A percentile compares a stretch with the other conserved stretches of the same genome.
phyloP scores from a whole-genome alignment of 2,113 vertebrate genomes.

The Grantiella picta region DNA sequence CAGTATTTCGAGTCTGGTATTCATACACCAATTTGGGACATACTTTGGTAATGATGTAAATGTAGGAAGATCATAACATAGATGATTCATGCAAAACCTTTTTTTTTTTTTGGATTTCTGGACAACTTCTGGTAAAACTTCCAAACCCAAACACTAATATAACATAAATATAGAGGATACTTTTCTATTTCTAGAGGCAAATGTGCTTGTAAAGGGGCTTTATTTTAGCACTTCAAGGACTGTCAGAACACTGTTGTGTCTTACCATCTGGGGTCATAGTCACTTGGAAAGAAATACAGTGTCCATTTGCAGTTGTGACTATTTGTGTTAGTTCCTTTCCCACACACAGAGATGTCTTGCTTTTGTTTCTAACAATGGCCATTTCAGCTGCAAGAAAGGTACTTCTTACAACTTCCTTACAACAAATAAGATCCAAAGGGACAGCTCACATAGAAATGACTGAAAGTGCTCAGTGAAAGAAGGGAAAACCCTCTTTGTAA shows the following conservation, averaged over 20 bases:
- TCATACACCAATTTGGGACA: constrained; percentile 68
- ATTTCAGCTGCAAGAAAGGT: neutral
- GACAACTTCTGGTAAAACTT: constrained; percentile 55
- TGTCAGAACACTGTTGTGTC: neutral
- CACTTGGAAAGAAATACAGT: neutral
- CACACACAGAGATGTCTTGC: neutral
- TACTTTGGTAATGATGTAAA: constrained; percentile 73
- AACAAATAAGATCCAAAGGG: neutral
- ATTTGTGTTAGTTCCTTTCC: neutral
- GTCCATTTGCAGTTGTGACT: neutral
- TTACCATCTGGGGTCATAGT: neutral
- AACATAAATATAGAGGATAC: constrained; percentile 68
- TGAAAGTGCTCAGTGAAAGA: neutral
- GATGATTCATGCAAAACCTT: constrained; percentile 67
- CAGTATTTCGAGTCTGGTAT: constrained; percentile 54
- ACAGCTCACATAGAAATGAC: neutral
- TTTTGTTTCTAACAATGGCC: neutral
- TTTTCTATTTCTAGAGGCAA: constrained; percentile 72
- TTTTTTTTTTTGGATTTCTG: constrained; percentile 24
- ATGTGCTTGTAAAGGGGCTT: constrained; percentile 39
- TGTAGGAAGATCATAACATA: constrained; percentile 57
- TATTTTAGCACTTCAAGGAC: constrained; percentile 34
- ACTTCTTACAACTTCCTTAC: rapidly evolving
- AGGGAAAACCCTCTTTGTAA: neutral
- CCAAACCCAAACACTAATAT: constrained; percentile 67